phyloP scores from a whole-genome alignment of 1,140 invertebrate species.

The Bilobella aurantiaca region DNA sequence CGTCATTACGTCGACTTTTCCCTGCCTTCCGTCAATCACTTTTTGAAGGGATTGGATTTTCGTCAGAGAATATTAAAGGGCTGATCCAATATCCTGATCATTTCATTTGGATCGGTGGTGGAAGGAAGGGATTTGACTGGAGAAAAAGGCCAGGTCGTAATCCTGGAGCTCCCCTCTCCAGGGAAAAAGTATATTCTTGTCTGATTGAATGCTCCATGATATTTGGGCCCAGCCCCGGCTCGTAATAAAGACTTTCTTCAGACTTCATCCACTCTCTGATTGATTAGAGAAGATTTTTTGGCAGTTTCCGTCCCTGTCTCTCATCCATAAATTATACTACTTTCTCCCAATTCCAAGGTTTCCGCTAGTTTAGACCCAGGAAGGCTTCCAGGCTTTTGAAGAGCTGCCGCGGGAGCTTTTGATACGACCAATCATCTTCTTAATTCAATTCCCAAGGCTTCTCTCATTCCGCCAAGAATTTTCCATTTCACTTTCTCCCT shows the following conservation, averaged over 20 bases:
- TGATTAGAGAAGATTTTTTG: conserved; percentile 24
- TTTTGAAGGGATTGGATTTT: not conserved
- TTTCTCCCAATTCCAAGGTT: no score
- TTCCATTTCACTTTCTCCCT: not conserved
- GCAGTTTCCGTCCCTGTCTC: conserved; percentile 6
- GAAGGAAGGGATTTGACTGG: no score
- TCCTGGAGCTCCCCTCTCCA: not conserved
- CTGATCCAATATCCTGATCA: not conserved
- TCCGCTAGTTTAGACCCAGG: no score
- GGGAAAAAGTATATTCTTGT: not conserved
- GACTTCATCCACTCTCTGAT: conserved; percentile 19
- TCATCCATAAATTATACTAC: conserved; percentile 26
- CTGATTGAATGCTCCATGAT: conserved; percentile 26
- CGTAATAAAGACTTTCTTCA: conserved; percentile 21
- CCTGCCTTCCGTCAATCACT: not conserved
- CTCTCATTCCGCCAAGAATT: not conserved
- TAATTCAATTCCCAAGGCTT: not conserved
- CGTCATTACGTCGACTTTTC: no score
- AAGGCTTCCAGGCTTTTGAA: no score
- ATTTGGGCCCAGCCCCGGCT: not conserved
- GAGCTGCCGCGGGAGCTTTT: not conserved
- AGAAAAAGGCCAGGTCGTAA: no score
- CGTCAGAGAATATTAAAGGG: not conserved
- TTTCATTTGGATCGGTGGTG: not conserved
- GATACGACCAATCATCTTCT: not conserved